Conservation (phyloP, 2,888 invertebrate genomes). For the Oscheius sp. region DNA sequence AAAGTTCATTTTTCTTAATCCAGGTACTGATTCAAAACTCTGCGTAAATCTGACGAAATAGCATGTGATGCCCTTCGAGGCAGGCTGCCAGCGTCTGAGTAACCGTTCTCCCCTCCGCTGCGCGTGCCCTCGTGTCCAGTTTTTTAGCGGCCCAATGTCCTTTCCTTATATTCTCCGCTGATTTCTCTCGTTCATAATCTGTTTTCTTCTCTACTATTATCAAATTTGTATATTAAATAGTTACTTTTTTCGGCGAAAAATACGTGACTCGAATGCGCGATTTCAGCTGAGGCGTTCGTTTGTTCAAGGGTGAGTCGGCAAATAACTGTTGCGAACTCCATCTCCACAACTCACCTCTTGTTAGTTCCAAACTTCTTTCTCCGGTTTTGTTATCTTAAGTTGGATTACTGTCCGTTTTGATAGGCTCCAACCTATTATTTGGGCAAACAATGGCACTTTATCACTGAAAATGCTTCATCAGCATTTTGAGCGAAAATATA, state of each 20-base stretch:
- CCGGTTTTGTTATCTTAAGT: too few relatives aligned
- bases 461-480: too few relatives aligned
- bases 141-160: slow-evolving; percentile 29
- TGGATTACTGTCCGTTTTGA: too few relatives aligned
- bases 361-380: too few relatives aligned
- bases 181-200: slow-evolving; percentile 4
- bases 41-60: slow-evolving; percentile 20
- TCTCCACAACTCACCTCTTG: too few relatives aligned
- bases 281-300: slow-evolving; percentile 6
- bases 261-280: neutral
- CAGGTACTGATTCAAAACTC: neutral
- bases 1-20: neutral
- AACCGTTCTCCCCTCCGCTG: slow-evolving; percentile 26
- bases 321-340: slow-evolving; percentile 17
- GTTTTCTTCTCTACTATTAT: neutral
- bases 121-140: slow-evolving; percentile 21
- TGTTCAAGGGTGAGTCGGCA: slow-evolving; percentile 8
- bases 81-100: slow-evolving; percentile 15
- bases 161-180: neutral
- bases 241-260: neutral
- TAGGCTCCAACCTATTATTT: too few relatives aligned
- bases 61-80: slow-evolving; percentile 16
- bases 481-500: too few relatives aligned
- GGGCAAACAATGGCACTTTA: too few relatives aligned
- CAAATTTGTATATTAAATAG: neutral